Base-by-base conservation (phyloP, 2,797 vertebrate genomes). In the Cetoscarus ocellatus region DNA sequence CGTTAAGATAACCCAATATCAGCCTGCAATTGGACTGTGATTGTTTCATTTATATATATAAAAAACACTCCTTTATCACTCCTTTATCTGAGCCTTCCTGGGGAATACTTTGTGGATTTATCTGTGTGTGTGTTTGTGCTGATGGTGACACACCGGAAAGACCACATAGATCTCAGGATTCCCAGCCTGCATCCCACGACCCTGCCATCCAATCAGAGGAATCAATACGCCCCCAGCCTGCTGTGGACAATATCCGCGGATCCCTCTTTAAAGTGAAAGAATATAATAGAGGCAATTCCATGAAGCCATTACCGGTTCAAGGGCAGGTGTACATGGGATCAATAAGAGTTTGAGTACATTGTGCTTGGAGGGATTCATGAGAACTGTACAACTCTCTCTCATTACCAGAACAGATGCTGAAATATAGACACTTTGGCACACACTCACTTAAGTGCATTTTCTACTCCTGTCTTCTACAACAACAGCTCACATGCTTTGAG, bases 1-100 rank as follows among this genome's bases (percentile, higher is more conserved):
- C 88, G 54, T 59, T 61, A 72, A 65, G 70, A 83, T 87, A 91
- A 88, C 76, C 85, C 78, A 90, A 92, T 89, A 88, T 75, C 78
- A 75, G 73, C 79, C 66, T 39, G 66, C 86, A 78, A 80, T 83
- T 80, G 87, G 82, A 86, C 76, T 70, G 71, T 66, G 79, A 80
- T 87, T 87, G 89, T 82, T 90, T 87, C 78, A 84, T 88, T 89
- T 85, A 79, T 87, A 79, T 71, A 74, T 83, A 88, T 87, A 84
- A 68, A 76, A 58, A 78, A 67, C 66, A 53, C 65, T 85, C 51
- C 79, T 73, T 86, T 89, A 88, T 80, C 72, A 40, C 58, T n/a
- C n/a, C n/a, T n/a, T n/a, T n/a, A 62, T 45, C 73, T 85, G 82
- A 67, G 68, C 36, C 67, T 61, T 77, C 63, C 10, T 38, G 27